These are phyloP conservation scores for Alauda arvensis DNA, from an alignment of 2,797 vertebrate genomes.

Conservation along the genomic window DNA sequence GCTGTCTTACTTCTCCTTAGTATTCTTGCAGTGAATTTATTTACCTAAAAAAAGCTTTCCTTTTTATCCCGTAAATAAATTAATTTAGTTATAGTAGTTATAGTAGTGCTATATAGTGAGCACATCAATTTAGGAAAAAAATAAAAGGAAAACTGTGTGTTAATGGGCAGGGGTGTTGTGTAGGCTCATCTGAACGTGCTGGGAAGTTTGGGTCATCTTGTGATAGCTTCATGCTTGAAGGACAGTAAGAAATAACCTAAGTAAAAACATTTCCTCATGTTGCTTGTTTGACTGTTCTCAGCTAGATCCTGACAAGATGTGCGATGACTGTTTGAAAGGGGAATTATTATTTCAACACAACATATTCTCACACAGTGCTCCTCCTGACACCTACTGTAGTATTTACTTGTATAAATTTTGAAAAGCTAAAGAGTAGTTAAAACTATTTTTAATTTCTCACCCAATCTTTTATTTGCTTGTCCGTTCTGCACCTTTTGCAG, in stretches of 20 bases:
- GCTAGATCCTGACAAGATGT: rapidly evolving
- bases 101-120: background rate
- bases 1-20: background rate
- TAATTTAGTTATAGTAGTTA: background rate
- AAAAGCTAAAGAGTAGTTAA: background rate
- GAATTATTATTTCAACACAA: background rate
- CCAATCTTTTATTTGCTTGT: background rate
- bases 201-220: background rate
- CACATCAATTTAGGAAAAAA: background rate
- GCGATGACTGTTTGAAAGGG: background rate
- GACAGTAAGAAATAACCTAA: background rate
- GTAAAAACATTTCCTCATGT: background rate
- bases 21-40: background rate
- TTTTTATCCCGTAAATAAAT: background rate
- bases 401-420: background rate
- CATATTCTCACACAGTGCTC: background rate
- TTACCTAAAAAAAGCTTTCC: background rate
- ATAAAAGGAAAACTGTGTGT: background rate
- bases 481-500: background rate
- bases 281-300: background rate
- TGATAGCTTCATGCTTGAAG: background rate
- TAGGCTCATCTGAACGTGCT: background rate
- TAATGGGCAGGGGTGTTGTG: background rate
- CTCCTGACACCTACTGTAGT: background rate
- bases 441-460: background rate